Base-by-base conservation (phyloP, 2,113 vertebrate species). In the Orientallactaga bullata region DNA sequence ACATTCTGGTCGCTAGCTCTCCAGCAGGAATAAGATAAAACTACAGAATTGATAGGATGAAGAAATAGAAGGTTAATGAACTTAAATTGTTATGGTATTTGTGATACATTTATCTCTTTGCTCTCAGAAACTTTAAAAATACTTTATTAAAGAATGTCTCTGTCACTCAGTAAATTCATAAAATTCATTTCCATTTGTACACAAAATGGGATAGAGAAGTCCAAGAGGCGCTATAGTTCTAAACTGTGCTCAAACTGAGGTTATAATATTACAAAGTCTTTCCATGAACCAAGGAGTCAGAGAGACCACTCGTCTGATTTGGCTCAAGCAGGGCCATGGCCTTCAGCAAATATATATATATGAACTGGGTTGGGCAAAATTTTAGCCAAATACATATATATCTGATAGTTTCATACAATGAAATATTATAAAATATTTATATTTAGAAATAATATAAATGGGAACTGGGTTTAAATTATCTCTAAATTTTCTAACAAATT, bases 131-230 rank as follows among this genome's bases (percentile, higher is more conserved):
- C n/a, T 93, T 15, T 92, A 60, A 95, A 88, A 96, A 94, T 58
- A 93, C 55, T 96, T 94, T 95, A 85, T 91, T 95, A 96, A 97
- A 96, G 42, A 80, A 84, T 78, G 37, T 91, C 91, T 98, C 93
- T 84, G 65, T 91, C 94, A 97, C 94, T 96, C 66, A 94, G 86
- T 87, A 97, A 97, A 96, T 96, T 10, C 55, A 96, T 11, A 88
- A 4, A 92, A 97, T 97, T 96, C 96, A 95, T 97, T 97, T 96
- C 69, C 71, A 86, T 96, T 97, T 96, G 81, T 92, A 97, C 92
- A 96, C 63, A 96, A 89, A 96, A 85, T 58, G 95, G 77, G 78
- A 51, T 97, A 93, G 98, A 96, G 89, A 97, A 98, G 95, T 97
- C 79, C 95, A 97, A 88, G 85, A 97, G 86, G 95, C 35, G 32